Evolutionary conservation across 1,140 invertebrate species (phyloP).

Genomic region (Grapholita molesta): DNA sequence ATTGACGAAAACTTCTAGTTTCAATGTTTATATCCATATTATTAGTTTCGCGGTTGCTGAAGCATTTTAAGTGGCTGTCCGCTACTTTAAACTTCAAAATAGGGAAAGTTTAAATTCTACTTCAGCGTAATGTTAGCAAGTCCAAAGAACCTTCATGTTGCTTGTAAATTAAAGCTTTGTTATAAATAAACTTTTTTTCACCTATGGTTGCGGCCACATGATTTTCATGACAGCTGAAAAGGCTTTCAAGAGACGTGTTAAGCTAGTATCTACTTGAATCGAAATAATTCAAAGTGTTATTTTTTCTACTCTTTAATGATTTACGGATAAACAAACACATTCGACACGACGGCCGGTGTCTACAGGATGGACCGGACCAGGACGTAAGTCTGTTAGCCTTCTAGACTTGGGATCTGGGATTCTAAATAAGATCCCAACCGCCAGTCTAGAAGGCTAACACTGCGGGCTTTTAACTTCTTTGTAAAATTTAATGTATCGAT

Average conservation of each 20-base stretch:
- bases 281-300: too few relatives aligned
- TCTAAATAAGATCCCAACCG: too few relatives aligned
- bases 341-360: too few relatives aligned
- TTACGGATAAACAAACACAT: too few relatives aligned
- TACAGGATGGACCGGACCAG: too few relatives aligned
- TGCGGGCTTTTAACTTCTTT: too few relatives aligned
- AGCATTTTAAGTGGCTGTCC: background rate
- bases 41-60: constrained; percentile 5
- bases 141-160: background rate
- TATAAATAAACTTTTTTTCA: background rate
- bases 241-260: background rate
- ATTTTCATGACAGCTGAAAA: background rate
- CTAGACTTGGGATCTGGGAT: too few relatives aligned
- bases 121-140: background rate
- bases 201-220: background rate
- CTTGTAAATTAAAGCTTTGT: background rate
- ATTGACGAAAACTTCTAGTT: background rate
- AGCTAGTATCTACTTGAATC: too few relatives aligned
- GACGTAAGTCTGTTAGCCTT: too few relatives aligned
- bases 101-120: constrained; percentile 4
- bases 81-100: constrained; percentile 10
- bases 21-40: background rate
- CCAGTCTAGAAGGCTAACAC: too few relatives aligned
- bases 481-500: too few relatives aligned
- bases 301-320: too few relatives aligned